Base-by-base conservation (phyloP, 1,140 invertebrate genomes). In the Patella vulgata region DNA sequence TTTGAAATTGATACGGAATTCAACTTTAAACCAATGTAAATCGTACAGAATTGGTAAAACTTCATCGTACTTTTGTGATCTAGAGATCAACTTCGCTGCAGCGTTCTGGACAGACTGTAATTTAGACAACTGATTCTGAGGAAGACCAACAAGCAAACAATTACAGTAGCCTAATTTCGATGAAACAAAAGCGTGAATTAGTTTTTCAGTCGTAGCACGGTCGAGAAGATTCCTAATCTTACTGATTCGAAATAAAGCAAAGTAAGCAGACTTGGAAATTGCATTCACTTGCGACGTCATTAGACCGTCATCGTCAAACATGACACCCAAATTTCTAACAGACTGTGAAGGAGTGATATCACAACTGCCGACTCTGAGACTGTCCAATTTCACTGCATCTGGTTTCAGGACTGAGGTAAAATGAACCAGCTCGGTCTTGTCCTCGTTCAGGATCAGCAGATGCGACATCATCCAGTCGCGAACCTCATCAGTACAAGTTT, bases 391-490 rank as follows among this genome's bases (percentile, higher is more conserved):
- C 0, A 55, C 3, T 12, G 27, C 14, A 4, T 31, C 17, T 2
- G 43, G 9, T 25, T 28, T 3, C 19, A 42, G 6, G 40, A 28
- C 27, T 28, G 53, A 40, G 17, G 53, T n/a, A 25, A 58, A 58
- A n/a, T 47, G 3, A 14, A 58, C 21, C 3, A 58, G n/a, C n/a
- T 58, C 44, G 0, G 56, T 58, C 14, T 58, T 58, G 28, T 58
- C 56, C 43, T 58, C 54, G 21, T 57, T 57, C 17, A 57, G 11
- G 27, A 43, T 57, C 9, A 57, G 14, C 39, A 57, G 17, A 36
- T 44, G 42, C 3, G 54, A 28, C 12, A 6, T 1, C 54, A 57
- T 57, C 54, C 27, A 57, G 3, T 17, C n/a, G 17, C 54, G 25
- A 3, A 57, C 44, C 17, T 57, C 54, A 31, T 36, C n/a, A 30